A percentile compares a stretch with the other conserved stretches of the same genome.
Conservation (phyloP, 2,888 invertebrate species). For the Melieria crassipennis region DNA sequence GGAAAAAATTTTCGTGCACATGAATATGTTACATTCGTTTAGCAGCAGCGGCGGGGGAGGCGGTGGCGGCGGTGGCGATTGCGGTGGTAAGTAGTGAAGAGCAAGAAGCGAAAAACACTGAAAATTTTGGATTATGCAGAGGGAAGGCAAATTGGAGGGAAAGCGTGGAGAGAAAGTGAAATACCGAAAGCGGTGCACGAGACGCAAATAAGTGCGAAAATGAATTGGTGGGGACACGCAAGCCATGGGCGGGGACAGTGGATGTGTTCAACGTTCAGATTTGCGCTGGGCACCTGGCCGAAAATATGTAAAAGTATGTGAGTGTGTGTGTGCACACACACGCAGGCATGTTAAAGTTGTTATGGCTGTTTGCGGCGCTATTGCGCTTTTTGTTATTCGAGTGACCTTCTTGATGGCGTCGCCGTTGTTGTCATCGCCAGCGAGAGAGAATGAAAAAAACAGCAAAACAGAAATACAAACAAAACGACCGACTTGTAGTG, state of each 20-base stretch:
- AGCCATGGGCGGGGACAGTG: too few species aligned
- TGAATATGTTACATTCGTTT: conserved; percentile 63
- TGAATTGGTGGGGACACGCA: too few species aligned
- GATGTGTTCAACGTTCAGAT: neutral
- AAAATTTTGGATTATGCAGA: neutral
- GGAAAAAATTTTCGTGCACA: conserved; percentile 35
- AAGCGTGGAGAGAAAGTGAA: neutral
- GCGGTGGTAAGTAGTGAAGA: conserved; percentile 49
- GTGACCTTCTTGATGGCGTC: neutral
- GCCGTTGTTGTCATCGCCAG: neutral
- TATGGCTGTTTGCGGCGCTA: neutral
- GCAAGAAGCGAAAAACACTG: neutral
- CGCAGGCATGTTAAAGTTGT: conserved; percentile 27
- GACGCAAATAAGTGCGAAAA: too few species aligned
- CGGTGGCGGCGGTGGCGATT: conserved; percentile 41
- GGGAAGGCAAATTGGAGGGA: neutral
- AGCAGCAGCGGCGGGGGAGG: conserved; percentile 52
- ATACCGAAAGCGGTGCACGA: too few species aligned
- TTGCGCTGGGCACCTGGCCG: neutral
- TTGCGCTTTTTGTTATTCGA: neutral
- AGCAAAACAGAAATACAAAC: neutral
- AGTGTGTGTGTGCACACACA: conserved; percentile 2
- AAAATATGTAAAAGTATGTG: neutral
- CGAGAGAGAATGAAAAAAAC: neutral
- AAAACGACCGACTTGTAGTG: neutral